A percentile compares a stretch with the other conserved stretches of the same genome.
phyloP scores from a whole-genome alignment of 2,113 vertebrate genomes.

The Crypturellus undulatus region DNA sequence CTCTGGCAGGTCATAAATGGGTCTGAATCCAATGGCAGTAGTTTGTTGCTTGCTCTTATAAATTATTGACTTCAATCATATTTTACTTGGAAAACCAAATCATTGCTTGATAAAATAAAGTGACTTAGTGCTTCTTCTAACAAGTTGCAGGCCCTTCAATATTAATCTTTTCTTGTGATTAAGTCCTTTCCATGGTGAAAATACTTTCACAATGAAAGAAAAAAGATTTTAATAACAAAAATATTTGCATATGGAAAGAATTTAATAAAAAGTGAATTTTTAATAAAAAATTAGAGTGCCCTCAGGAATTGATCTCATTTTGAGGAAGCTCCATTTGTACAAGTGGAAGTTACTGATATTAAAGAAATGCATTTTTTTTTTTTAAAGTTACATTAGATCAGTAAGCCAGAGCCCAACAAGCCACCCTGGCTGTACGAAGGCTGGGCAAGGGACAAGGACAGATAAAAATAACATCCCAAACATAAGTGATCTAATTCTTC shows the following conservation, averaged over 20 bases:
- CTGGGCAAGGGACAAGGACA: not conserved
- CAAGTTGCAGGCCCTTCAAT: not conserved
- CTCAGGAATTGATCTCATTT: not conserved
- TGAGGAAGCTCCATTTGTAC: not conserved
- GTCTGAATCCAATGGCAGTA: not conserved
- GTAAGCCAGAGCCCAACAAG: not conserved
- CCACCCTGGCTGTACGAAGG: fast-evolving
- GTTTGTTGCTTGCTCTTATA: not conserved
- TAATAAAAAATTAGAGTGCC: not conserved
- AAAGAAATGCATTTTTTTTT: fast-evolving
- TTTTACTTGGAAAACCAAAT: constrained; percentile 2
- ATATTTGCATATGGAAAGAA: not conserved
- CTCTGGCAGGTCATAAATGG: not conserved
- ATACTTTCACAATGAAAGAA: not conserved
- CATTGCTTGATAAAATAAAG: not conserved
- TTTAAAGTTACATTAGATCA: not conserved
- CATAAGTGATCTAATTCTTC: not conserved
- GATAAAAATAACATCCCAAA: not conserved
- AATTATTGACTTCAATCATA: not conserved
- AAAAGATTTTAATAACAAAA: not conserved
- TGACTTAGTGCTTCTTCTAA: not conserved
- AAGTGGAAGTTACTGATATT: not conserved
- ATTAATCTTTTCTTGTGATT: not conserved
- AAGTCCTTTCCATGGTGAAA: not conserved
- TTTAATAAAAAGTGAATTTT: not conserved